phyloP scores from a whole-genome alignment of 2,113 vertebrate species.

The Rhinichthys klamathensis region DNA sequence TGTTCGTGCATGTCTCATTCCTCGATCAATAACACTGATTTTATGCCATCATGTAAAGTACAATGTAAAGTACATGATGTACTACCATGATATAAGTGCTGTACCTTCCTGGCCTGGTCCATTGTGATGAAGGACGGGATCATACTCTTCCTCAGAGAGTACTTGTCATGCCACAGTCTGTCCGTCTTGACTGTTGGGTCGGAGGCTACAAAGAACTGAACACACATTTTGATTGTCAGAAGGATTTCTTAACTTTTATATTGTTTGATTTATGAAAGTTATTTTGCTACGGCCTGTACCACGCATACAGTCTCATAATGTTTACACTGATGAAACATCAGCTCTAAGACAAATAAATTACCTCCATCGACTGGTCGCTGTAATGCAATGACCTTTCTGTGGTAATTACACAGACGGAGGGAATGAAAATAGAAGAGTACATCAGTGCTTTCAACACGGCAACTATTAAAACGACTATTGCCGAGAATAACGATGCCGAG shows the following conservation, averaged over 20 bases:
- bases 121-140: slow-evolving; percentile 97
- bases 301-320: not conserved
- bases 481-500: slow-evolving; percentile 34
- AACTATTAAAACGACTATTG: slow-evolving; percentile 42
- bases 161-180: slow-evolving; percentile 97
- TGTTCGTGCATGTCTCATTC: too few species aligned
- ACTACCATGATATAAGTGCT: not conserved
- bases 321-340: not conserved
- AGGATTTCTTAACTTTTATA: not conserved
- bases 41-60: too few species aligned
- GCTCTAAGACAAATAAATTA: slow-evolving; percentile 10
- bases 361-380: not conserved
- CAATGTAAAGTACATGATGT: not conserved
- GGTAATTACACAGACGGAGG: slow-evolving; percentile 14
- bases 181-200: slow-evolving; percentile 97
- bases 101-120: slow-evolving; percentile 95
- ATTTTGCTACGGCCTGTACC: not conserved
- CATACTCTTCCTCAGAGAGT: slow-evolving; percentile 95
- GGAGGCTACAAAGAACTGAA: slow-evolving; percentile 96
- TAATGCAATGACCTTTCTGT: slow-evolving; percentile 29
- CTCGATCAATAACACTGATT: too few species aligned
- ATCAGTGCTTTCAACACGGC: slow-evolving; percentile 40
- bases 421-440: slow-evolving; percentile 22
- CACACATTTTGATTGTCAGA: slow-evolving; percentile 29
- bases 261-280: not conserved